Conservation (phyloP, 2,797 vertebrate genomes). For the Lycodopsis pacificus region DNA sequence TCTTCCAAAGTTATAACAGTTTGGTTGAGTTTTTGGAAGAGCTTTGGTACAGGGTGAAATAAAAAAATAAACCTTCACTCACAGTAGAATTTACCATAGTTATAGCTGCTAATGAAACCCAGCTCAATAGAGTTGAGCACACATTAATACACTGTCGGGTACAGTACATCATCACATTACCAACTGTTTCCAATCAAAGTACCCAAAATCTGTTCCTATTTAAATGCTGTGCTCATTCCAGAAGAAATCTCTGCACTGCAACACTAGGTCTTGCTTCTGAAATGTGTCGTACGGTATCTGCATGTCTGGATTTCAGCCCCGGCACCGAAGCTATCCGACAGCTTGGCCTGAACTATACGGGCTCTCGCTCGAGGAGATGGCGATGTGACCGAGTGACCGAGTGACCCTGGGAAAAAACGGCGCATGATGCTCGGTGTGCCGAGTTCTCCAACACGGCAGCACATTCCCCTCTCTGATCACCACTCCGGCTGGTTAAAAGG, state of each 20-base stretch:
- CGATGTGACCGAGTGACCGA: constrained; percentile 52
- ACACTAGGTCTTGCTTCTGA: constrained; percentile 9
- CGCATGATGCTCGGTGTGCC: constrained; percentile 33
- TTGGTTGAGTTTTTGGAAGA: neutral
- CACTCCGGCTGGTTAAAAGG: constrained; percentile 63
- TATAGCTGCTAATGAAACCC: constrained; percentile 2
- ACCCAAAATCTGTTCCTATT: constrained; percentile 11
- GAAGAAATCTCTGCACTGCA: neutral
- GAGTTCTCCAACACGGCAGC: constrained; percentile 44
- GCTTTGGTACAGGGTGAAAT: neutral
- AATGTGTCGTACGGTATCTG: constrained; percentile 18
- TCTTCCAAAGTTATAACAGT: neutral
- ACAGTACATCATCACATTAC: neutral
- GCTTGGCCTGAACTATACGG: constrained; percentile 45
- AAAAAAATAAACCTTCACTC: neutral
- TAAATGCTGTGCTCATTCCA: constrained; percentile 16
- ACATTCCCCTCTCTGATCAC: constrained; percentile 63
- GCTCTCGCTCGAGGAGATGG: neutral
- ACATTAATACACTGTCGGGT: neutral
- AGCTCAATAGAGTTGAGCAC: constrained; percentile 1
- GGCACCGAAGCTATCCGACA: constrained; percentile 53
- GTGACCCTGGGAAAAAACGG: constrained; percentile 64
- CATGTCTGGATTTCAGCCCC: constrained; percentile 56
- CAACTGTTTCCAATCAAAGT: constrained; percentile 4
- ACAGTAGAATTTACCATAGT: neutral